A percentile compares a stretch with the other conserved stretches of the same genome.
Evolutionary conservation across 2,113 vertebrate species (phyloP).

Genomic region (Orcinus orca): DNA sequence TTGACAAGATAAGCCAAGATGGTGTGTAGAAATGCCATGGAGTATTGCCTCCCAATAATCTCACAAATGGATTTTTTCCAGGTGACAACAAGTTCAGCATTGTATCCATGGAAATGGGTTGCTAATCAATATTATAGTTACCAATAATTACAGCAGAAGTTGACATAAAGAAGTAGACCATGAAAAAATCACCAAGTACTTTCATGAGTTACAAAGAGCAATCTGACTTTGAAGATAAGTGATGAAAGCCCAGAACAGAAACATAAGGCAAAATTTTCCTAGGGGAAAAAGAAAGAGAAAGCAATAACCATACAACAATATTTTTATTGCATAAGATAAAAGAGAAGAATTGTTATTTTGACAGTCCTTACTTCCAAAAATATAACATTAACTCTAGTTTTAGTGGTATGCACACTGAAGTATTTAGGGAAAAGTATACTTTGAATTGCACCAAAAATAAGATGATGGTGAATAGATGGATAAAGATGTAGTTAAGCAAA

Average conservation of each 20-base stretch:
- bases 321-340: not conserved
- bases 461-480: not conserved
- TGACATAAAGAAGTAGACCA: not conserved
- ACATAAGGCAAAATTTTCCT: not conserved
- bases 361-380: not conserved
- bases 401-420: not conserved
- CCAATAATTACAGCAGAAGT: not conserved
- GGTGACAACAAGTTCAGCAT: not conserved
- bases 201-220: not conserved
- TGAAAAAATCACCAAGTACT: not conserved
- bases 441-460: not conserved
- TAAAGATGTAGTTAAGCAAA: not conserved
- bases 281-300: not conserved
- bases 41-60: not conserved
- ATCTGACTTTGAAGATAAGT: slow-evolving; percentile 1
- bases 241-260: not conserved
- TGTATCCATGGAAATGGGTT: not conserved
- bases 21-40: not conserved
- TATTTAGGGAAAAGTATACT: not conserved
- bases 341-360: not conserved
- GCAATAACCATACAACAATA: not conserved
- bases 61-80: not conserved
- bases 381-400: not conserved
- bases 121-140: not conserved
- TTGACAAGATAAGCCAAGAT: not conserved